Conservation (phyloP, 2,797 vertebrate species). For the Menidia menidia region DNA sequence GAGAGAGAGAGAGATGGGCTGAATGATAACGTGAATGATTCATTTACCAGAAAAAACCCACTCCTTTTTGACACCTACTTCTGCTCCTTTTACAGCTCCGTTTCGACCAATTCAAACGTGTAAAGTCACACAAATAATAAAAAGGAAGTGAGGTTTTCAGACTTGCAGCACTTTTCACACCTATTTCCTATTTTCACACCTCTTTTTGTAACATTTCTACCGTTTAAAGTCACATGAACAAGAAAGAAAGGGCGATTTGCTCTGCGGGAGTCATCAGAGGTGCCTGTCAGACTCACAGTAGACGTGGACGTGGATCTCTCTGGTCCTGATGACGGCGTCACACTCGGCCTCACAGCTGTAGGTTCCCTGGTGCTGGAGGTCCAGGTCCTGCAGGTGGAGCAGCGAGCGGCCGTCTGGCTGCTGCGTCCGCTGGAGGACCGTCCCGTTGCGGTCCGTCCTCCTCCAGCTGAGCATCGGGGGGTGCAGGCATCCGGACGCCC, state of each 20-base stretch:
- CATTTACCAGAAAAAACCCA: neutral
- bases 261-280: no score
- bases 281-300: slow-evolving; percentile 87
- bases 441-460: slow-evolving; percentile 62
- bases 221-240: neutral
- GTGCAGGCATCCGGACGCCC: slow-evolving; percentile 76
- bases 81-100: no score
- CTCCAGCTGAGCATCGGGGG: slow-evolving; percentile 85
- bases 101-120: no score
- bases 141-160: no score
- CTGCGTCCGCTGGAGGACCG: slow-evolving; percentile 53
- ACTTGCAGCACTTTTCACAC: no score
- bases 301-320: slow-evolving; percentile 69
- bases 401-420: slow-evolving; percentile 57
- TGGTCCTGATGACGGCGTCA: slow-evolving; percentile 49
- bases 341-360: slow-evolving; percentile 87
- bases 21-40: neutral
- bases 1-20: neutral
- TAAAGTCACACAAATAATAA: no score
- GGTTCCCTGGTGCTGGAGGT: slow-evolving; percentile 70
- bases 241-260: neutral
- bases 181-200: no score
- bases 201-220: no score
- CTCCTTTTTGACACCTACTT: no score
- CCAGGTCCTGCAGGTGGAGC: slow-evolving; percentile 81